Percentiles rank a stretch among this genome's conserved stretches.
Evolutionary conservation across 2,888 invertebrate species (phyloP).

Genomic region (Erebia aethiops): DNA sequence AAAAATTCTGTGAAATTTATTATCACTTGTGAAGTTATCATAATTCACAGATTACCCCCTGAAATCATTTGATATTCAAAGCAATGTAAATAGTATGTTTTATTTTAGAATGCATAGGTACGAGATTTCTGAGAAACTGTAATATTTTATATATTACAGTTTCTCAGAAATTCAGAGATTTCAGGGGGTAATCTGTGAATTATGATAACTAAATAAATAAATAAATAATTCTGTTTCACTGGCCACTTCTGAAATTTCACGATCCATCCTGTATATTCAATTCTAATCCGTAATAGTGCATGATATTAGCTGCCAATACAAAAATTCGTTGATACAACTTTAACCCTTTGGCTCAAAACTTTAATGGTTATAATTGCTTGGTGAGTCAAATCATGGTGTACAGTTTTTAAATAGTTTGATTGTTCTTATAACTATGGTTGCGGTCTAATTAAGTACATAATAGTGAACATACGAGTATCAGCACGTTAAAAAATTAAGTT

Average conservation of each 20-base stretch:
- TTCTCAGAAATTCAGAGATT: too few species aligned
- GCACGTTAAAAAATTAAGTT: not conserved
- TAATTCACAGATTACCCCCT: too few species aligned
- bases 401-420: slow-evolving; percentile 13
- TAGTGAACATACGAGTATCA: slow-evolving; percentile 14
- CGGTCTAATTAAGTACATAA: slow-evolving; percentile 17
- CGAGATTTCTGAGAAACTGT: not conserved
- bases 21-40: too few species aligned
- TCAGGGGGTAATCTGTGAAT: too few species aligned
- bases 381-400: not conserved
- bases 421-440: slow-evolving; percentile 15
- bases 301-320: slow-evolving; percentile 6
- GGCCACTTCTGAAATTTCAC: not conserved
- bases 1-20: too few species aligned
- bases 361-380: not conserved
- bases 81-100: too few species aligned
- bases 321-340: slow-evolving; percentile 2
- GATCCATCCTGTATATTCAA: not conserved
- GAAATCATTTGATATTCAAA: too few species aligned
- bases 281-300: slow-evolving; percentile 13
- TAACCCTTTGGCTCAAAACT: not conserved
- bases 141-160: too few species aligned
- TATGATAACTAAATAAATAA: too few species aligned
- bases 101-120: too few species aligned
- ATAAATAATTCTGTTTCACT: not conserved